Conservation (phyloP, 2,113 vertebrate genomes). For the Dinomys branickii region DNA sequence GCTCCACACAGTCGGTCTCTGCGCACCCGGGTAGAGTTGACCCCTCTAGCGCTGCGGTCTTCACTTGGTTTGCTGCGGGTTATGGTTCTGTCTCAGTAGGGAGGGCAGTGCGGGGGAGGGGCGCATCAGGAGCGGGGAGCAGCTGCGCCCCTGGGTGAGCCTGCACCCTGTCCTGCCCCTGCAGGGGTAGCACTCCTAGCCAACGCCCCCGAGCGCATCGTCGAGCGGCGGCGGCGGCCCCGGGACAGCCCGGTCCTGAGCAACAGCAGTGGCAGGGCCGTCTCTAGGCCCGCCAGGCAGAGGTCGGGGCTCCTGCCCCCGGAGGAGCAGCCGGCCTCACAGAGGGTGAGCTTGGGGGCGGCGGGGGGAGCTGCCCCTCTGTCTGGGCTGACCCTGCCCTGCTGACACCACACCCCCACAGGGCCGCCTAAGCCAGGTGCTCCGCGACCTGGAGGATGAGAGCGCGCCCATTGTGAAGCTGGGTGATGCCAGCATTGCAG, state of each 20-base stretch:
- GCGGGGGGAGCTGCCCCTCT: slow-evolving; percentile 80
- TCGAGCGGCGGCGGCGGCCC: slow-evolving; percentile 89
- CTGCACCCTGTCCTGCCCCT: neutral
- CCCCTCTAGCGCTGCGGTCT: neutral
- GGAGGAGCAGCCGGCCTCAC: slow-evolving; percentile 93
- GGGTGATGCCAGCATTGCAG: slow-evolving; percentile 97
- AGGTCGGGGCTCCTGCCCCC: slow-evolving; percentile 88
- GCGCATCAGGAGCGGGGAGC: neutral
- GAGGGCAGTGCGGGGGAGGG: neutral
- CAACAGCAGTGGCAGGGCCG: slow-evolving; percentile 83
- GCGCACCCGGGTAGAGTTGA: neutral
- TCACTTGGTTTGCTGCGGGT: neutral
- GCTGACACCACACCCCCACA: slow-evolving; percentile 66
- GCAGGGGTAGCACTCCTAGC: slow-evolving; percentile 96
- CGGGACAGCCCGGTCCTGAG: slow-evolving; percentile 84
- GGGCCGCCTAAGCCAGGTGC: slow-evolving; percentile 96
- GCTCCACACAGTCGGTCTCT: neutral
- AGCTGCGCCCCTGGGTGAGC: neutral
- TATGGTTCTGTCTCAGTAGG: neutral
- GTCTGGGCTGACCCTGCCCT: slow-evolving; percentile 72
- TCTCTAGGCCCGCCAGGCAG: slow-evolving; percentile 91
- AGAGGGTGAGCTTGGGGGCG: slow-evolving; percentile 87
- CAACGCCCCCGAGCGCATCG: slow-evolving; percentile 93
- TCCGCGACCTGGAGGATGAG: slow-evolving; percentile 97
- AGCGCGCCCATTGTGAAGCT: slow-evolving; percentile 94